A percentile compares a stretch with the other conserved stretches of the same genome.
These are phyloP conservation scores for Perizoma flavofasciatum DNA, from an alignment of 2,888 invertebrate species.

Conservation along the genomic window DNA sequence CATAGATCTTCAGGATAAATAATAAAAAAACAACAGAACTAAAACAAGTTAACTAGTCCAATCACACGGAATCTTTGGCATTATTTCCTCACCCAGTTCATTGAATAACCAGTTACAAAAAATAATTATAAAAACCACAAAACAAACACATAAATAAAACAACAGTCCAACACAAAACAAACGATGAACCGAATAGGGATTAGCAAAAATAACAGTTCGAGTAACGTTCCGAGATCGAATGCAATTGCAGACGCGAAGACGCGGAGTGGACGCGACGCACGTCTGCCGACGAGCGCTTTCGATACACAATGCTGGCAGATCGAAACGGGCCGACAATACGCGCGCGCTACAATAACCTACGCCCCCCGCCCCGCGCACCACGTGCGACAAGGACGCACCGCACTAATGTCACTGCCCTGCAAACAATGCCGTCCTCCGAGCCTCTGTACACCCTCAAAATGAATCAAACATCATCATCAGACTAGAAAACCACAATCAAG, in stretches of 20 bases:
- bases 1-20: constrained; percentile 54
- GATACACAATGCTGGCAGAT: constrained; percentile 82
- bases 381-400: constrained; percentile 81
- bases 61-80: constrained; percentile 77
- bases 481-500: constrained; percentile 27
- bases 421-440: constrained; percentile 77
- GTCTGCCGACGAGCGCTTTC: constrained; percentile 66
- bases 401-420: constrained; percentile 82
- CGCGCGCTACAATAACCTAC: constrained; percentile 82
- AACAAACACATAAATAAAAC: constrained; percentile 52
- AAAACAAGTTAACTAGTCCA: constrained; percentile 65
- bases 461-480: constrained; percentile 52
- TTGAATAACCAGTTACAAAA: constrained; percentile 46
- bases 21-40: constrained; percentile 46
- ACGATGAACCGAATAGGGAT: constrained; percentile 45
- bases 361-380: constrained; percentile 70
- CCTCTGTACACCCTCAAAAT: constrained; percentile 49
- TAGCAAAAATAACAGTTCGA: constrained; percentile 58
- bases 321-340: constrained; percentile 82
- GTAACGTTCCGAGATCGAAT: constrained; percentile 64
- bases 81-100: constrained; percentile 57
- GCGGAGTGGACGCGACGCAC: constrained; percentile 60
- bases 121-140: constrained; percentile 49
- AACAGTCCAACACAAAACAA: constrained; percentile 59
- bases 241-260: constrained; percentile 44